These are phyloP conservation scores for Oryzias curvinotus DNA, from an alignment of 2,113 vertebrate genomes.

Conservation along the genomic window DNA sequence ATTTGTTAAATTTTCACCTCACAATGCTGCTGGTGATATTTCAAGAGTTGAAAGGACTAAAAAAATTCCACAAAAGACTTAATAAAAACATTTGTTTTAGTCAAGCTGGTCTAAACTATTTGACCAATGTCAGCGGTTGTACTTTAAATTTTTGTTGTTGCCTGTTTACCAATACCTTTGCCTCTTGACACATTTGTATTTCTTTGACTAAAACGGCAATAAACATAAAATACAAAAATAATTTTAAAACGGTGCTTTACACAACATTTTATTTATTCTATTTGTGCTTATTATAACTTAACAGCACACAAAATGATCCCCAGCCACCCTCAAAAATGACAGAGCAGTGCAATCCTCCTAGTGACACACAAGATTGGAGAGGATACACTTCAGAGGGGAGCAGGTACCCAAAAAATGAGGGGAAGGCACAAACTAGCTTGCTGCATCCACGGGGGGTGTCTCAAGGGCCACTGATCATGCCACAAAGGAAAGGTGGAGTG, in stretches of 20 bases:
- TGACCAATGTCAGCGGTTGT: too few relatives aligned
- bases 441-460: too few relatives aligned
- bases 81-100: too few relatives aligned
- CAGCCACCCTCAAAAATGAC: slow-evolving; percentile 70
- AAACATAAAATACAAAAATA: neutral
- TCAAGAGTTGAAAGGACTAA: too few relatives aligned
- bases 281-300: slow-evolving; percentile 77
- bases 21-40: too few relatives aligned
- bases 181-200: neutral
- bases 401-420: neutral
- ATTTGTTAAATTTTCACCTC: too few relatives aligned
- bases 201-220: neutral
- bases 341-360: slow-evolving; percentile 63
- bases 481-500: slow-evolving; percentile 19
- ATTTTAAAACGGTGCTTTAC: slow-evolving; percentile 45
- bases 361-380: slow-evolving; percentile 57
- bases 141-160: too few relatives aligned
- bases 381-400: slow-evolving; percentile 35
- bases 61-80: too few relatives aligned
- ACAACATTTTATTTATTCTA: slow-evolving; percentile 77
- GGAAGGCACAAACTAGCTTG: too few relatives aligned
- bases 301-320: slow-evolving; percentile 77
- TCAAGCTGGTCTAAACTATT: too few relatives aligned
- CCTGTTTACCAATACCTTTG: too few relatives aligned
- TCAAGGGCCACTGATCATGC: slow-evolving; percentile 26